phyloP scores from a whole-genome alignment of 2,797 vertebrate genomes.

The Gobio occitaniae region DNA sequence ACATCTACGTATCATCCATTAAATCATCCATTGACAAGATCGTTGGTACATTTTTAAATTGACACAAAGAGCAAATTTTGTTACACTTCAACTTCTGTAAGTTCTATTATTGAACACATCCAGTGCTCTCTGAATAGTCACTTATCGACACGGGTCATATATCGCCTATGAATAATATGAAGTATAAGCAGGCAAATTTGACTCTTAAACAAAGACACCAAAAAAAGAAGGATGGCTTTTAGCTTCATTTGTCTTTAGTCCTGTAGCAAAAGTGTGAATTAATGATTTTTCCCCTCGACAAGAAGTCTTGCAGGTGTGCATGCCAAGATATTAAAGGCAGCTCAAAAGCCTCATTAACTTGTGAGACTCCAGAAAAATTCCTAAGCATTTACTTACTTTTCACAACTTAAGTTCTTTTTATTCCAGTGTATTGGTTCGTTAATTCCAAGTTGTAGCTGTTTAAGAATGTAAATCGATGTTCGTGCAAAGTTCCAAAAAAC shows the following conservation, averaged over 20 bases:
- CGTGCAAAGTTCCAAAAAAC: background rate
- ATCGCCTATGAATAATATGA: background rate
- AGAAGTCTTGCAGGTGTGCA: slow-evolving; percentile 31
- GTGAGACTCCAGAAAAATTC: background rate
- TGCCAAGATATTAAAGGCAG: slow-evolving; percentile 21
- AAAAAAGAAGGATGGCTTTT: slow-evolving; percentile 21
- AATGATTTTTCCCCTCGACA: slow-evolving; percentile 17
- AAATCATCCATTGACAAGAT: background rate
- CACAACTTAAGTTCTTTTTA: slow-evolving; percentile 9
- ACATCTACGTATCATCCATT: background rate
- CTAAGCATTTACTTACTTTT: background rate
- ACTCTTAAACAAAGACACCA: background rate
- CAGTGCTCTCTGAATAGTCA: background rate
- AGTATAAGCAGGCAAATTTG: background rate
- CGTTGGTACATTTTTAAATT: background rate
- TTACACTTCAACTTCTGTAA: background rate
- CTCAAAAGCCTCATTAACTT: slow-evolving; percentile 5
- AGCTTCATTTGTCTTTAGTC: slow-evolving; percentile 13
- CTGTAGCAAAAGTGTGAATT: background rate
- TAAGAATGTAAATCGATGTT: slow-evolving; percentile 9
- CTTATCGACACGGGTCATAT: background rate
- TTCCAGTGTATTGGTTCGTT: slow-evolving; percentile 12
- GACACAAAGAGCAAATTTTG: background rate
- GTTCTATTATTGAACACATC: background rate
- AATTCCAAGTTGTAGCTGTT: slow-evolving; percentile 11